Base-by-base conservation (phyloP, 2,113 vertebrate genomes). In the Chaenocephalus aceratus region DNA sequence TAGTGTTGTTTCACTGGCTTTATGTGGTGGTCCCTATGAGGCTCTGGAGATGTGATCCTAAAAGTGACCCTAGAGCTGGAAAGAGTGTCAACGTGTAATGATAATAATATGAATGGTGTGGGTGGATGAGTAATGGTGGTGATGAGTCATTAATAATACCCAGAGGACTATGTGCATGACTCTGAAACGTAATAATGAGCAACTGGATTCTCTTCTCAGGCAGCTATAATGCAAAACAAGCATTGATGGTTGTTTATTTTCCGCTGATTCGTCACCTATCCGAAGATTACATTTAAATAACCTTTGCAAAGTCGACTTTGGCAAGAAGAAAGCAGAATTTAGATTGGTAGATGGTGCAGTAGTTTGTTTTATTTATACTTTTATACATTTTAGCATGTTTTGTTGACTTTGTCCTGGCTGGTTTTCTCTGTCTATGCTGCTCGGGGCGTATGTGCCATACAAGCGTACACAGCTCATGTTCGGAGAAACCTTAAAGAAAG, bases 101-200 rank as follows among this genome's bases (percentile, higher is more conserved):
- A 68, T 61, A 46, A 53, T 69, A 66, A 52, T 67, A 44, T 10
- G 8, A 73, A 57, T 0, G 7, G 16, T 66, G 45, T 34, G 73
- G 57, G 5, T 71, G 64, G 77, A 66, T 62, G 73, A 88, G n/a
- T 65, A 65, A 77, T 45, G 10, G 11, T 34, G 59, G 2, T 57
- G 52, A 26, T 73, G 68, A 72, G 65, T 83, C 74, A 79, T 58
- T 80, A 56, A 70, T 79, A 72, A 72, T 9, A 76, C 36, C 67
- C 41, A 59, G n/a, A 48, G 64, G 56, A 73, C 23, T 52, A 23
- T 72, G 44, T 62, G 36, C 26, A 30, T 30, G 34, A 73, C 13
- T 49, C 15, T 51, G 14, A 48, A 86, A 36, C 0, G 0, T 41
- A 67, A 62, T 72, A 80, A 65, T 74, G 61, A 70, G 64, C 53